Conservation (phyloP, 2,113 vertebrate species). For the Carassius gibelio region DNA sequence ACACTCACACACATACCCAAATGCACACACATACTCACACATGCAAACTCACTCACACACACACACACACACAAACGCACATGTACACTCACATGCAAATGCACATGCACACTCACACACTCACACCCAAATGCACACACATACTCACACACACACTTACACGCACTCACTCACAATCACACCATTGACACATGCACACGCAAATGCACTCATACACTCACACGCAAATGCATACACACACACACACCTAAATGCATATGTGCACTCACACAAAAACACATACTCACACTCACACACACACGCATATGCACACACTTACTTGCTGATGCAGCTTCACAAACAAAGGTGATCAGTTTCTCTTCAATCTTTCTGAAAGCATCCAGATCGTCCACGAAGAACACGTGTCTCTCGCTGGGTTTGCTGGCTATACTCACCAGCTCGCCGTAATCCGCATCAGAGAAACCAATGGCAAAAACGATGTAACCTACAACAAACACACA, state of each 20-base stretch:
- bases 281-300: not conserved
- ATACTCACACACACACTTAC: not conserved
- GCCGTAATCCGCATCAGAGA: constrained; percentile 94
- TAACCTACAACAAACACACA: constrained; percentile 75
- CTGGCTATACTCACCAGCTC: constrained; percentile 95
- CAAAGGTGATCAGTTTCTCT: constrained; percentile 95
- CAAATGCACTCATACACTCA: not conserved
- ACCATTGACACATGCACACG: constrained; percentile 72
- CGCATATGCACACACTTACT: constrained; percentile 76
- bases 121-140: too few species aligned
- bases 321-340: constrained; percentile 95
- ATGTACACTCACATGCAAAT: not conserved
- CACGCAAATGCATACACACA: too few species aligned
- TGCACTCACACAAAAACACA: not conserved
- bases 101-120: not conserved
- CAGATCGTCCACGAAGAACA: constrained; percentile 97
- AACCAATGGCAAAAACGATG: constrained; percentile 93
- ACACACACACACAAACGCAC: too few species aligned
- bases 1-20: not conserved
- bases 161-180: constrained; percentile 78
- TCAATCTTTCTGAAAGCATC: constrained; percentile 96
- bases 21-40: constrained; percentile 51
- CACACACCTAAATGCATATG: too few species aligned
- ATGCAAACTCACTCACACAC: not conserved
- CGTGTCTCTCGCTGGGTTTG: constrained; percentile 89